Evolutionary conservation across 2,888 invertebrate species (phyloP), one percentile per base, ranked within the genome.

Genomic region (Acleris laterana): DNA sequence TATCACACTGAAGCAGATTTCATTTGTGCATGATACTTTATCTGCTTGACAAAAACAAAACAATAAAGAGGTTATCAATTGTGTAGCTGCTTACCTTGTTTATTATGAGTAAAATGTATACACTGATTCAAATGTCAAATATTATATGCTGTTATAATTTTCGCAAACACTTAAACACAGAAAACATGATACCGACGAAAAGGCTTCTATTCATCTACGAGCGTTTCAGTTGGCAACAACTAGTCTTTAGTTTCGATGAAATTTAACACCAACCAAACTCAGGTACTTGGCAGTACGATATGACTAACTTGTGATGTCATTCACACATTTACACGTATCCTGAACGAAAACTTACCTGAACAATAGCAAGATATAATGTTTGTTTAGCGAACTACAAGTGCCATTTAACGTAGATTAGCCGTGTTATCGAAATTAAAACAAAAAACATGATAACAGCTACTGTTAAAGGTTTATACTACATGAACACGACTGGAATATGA

Each of bases 301-400:
- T 85, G 83, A 87, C 79, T 86, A 87, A 85, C 68, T 69, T 68
- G 81, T 87, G 84, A 88, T 87, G 86, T 88, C 87, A 87, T 82
- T 69, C 53, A 42, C 68, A 57, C 61, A 67, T 61, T 62, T 55
- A 66, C 66, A 63, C 64, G 71, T 51, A 66, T 66, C 46, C 38
- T 57, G 22, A 38, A 46, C 42, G 25, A 62, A 62, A 52, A 61
- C 57, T 66, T 57, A 66, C 57, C 62, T 57, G 51, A 62, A 57
- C 66, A 66, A 62, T 57, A 44, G 62, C 66, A 52, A 62, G 56
- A 66, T 48, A 61, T 19, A 56, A 19, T 52, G 57, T 62, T 56
- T 65, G 61, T 61, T 62, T 62, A 62, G 66, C 52, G 38, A 52
- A 62, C 61, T 66, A 66, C 62, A 66, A 66, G 66, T 62, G 52